Evolutionary conservation across 2,113 vertebrate genomes (phyloP).

Genomic region (Chloropsis cyanopogon): DNA sequence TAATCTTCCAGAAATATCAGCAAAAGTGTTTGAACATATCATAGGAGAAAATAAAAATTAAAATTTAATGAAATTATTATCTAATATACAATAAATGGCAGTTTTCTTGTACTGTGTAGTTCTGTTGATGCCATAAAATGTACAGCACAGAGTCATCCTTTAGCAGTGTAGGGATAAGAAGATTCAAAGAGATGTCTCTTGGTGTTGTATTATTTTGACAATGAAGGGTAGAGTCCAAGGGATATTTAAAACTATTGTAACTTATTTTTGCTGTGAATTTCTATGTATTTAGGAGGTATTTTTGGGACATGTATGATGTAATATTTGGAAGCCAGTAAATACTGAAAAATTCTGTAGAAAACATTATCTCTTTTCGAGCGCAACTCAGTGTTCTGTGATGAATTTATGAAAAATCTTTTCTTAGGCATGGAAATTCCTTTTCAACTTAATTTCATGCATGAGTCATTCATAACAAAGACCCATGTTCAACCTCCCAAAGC

Average conservation of each 20-base stretch:
- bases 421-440: background rate
- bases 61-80: background rate
- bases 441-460: background rate
- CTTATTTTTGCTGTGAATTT: background rate
- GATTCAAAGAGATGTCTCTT: background rate
- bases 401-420: background rate
- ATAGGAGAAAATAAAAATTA: background rate
- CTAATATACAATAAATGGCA: background rate
- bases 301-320: background rate
- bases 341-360: background rate
- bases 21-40: background rate
- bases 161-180: background rate
- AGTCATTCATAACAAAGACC: background rate
- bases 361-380: background rate
- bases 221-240: background rate
- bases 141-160: background rate
- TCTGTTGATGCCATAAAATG: background rate
- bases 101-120: background rate
- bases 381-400: background rate
- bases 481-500: background rate
- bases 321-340: background rate
- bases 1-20: background rate
- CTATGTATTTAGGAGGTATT: background rate
- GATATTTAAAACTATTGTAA: background rate
- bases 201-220: background rate